These are phyloP conservation scores for Sebastes fasciatus DNA, from an alignment of 2,113 vertebrate species.

Conservation along the genomic window DNA sequence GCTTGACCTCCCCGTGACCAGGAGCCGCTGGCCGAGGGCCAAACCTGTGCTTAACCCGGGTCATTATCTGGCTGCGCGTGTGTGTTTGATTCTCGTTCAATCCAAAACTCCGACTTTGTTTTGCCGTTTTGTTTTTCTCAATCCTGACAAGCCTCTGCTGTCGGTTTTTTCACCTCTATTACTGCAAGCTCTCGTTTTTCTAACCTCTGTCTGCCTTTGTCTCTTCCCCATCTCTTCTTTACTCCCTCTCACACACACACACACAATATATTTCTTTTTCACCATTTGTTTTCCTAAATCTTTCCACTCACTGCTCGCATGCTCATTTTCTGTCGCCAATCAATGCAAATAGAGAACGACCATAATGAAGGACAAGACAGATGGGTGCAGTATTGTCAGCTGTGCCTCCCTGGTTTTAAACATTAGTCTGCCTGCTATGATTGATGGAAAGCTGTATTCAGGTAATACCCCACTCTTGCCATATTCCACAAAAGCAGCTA, in stretches of 20 bases:
- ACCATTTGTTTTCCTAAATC: constrained; percentile 4
- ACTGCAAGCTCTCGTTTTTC: constrained; percentile 22
- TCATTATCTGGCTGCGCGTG: constrained; percentile 44
- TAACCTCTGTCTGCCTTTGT: constrained; percentile 27
- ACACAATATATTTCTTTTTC: background rate
- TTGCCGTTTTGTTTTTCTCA: background rate
- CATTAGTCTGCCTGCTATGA: constrained; percentile 59
- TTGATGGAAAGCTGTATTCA: constrained; percentile 66
- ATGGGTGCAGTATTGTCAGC: constrained; percentile 61
- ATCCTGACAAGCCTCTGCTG: constrained; percentile 10
- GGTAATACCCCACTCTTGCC: constrained; percentile 60
- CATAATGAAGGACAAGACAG: constrained; percentile 69
- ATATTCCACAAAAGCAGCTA: constrained; percentile 44
- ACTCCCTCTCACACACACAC: background rate
- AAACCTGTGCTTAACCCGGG: constrained; percentile 60
- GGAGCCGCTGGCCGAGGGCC: constrained; percentile 60
- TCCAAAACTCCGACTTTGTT: constrained; percentile 13
- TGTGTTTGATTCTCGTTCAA: constrained; percentile 19
- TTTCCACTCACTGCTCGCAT: constrained; percentile 41
- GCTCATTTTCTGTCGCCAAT: constrained; percentile 65
- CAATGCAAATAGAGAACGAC: constrained; percentile 74
- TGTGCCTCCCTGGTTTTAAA: constrained; percentile 62
- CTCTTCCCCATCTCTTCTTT: constrained; percentile 3
- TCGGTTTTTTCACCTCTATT: constrained; percentile 26
- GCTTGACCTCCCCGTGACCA: constrained; percentile 80